Conservation (phyloP, 35 echinoderm and acorn worm genomes). For the Apostichopus californicus region DNA sequence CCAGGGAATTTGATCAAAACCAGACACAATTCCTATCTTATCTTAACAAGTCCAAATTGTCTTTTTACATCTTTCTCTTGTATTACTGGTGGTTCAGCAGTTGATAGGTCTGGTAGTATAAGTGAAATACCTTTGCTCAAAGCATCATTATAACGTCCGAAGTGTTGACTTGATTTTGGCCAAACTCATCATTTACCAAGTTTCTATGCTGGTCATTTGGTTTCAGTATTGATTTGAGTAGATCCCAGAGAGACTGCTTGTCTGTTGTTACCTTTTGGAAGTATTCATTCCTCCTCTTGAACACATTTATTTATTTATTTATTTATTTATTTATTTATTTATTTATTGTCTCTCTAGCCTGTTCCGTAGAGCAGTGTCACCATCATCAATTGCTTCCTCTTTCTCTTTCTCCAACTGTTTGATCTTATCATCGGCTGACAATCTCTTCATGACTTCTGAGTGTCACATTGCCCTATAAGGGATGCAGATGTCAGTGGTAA, state of each 20-base stretch:
- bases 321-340: background rate
- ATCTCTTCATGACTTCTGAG: background rate
- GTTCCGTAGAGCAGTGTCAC: too few species aligned
- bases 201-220: too few species aligned
- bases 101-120: too few species aligned
- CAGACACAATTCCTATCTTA: too few species aligned
- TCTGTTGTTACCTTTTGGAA: too few species aligned
- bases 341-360: background rate
- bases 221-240: too few species aligned
- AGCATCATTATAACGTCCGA: background rate
- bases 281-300: background rate
- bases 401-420: background rate
- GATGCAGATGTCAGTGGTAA: background rate
- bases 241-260: too few species aligned
- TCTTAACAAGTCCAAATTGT: too few species aligned
- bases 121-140: too few species aligned
- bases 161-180: background rate
- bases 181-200: too few species aligned
- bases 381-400: background rate
- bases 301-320: background rate
- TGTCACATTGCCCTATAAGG: background rate
- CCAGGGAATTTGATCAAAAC: background rate
- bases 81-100: too few species aligned
- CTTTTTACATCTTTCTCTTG: too few species aligned
- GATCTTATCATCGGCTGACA: background rate